Evolutionary conservation across 2,888 invertebrate genomes (phyloP).

Genomic region (Gymnoscelis rufifasciata): DNA sequence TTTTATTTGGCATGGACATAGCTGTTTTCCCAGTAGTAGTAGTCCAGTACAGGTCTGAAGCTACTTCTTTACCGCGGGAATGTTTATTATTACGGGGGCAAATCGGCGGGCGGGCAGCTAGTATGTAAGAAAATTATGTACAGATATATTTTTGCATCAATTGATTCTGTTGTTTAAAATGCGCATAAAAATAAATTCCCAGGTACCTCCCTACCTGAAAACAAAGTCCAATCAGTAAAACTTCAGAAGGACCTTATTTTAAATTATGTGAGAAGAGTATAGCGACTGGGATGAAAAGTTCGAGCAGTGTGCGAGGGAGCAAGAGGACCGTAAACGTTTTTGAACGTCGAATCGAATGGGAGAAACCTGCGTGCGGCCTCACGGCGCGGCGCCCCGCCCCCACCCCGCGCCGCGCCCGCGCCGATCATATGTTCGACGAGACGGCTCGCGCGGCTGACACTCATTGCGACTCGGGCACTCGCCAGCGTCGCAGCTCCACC

Average conservation of each 20-base stretch:
- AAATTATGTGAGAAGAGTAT: conserved; percentile 31
- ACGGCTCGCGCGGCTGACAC: conserved; percentile 45
- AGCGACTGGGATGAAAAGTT: conserved; percentile 28
- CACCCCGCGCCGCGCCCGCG: conserved; percentile 57
- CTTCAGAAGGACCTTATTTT: neutral
- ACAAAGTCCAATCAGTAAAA: too few species aligned
- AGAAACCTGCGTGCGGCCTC: conserved; percentile 79
- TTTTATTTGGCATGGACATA: too few species aligned
- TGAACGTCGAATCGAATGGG: conserved; percentile 48
- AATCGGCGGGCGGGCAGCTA: too few species aligned
- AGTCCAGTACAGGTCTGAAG: too few species aligned
- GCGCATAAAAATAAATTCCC: too few species aligned
- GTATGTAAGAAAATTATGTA: too few species aligned
- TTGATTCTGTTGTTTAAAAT: too few species aligned
- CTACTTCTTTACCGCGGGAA: too few species aligned
- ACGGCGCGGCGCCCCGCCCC: conserved; percentile 43
- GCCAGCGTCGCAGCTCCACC: conserved; percentile 63
- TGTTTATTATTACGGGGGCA: too few species aligned
- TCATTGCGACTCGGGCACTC: conserved; percentile 75
- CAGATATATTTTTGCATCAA: too few species aligned
- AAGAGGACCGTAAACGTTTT: conserved; percentile 42
- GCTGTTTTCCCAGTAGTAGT: too few species aligned
- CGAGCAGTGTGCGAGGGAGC: conserved; percentile 57
- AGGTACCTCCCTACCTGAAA: too few species aligned
- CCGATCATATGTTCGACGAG: conserved; percentile 74